Percentiles rank a stretch among this genome's conserved stretches.
Conservation (phyloP, 30 jellyfish, hydroid and myxozoan species). For the Sanderia malayensis region DNA sequence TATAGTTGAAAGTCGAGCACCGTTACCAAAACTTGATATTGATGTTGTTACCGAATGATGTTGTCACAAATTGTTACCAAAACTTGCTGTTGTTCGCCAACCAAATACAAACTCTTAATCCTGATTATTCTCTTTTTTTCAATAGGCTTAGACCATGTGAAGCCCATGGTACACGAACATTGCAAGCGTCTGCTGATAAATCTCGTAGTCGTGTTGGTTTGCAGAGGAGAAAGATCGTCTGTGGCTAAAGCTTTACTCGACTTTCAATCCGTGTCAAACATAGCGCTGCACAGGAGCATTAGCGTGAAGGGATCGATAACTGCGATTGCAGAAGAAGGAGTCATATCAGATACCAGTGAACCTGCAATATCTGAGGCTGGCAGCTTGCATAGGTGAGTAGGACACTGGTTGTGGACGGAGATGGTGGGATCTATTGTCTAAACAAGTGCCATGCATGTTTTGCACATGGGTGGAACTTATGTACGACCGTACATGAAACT, state of each 20-base stretch:
- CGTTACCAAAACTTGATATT: too few relatives aligned
- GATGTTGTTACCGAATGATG: too few relatives aligned
- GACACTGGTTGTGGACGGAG: too few relatives aligned
- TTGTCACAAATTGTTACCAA: too few relatives aligned
- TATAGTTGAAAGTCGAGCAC: too few relatives aligned
- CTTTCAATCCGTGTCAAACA: slow-evolving; percentile 84
- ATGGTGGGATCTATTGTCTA: too few relatives aligned
- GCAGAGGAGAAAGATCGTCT: slow-evolving; percentile 90
- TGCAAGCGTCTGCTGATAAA: slow-evolving; percentile 88
- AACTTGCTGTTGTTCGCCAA: too few relatives aligned
- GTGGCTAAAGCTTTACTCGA: slow-evolving; percentile 92
- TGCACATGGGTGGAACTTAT: too few relatives aligned
- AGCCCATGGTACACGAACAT: slow-evolving; percentile 88
- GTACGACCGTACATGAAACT: too few relatives aligned
- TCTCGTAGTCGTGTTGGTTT: slow-evolving; percentile 79
- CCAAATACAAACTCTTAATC: too few relatives aligned
- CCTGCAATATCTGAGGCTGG: slow-evolving; percentile 45
- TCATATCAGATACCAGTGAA: slow-evolving; percentile 36
- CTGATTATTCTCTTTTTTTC: background rate
- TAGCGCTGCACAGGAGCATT: slow-evolving; percentile 75
- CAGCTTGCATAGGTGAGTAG: slow-evolving; percentile 48
- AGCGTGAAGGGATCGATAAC: slow-evolving; percentile 75
- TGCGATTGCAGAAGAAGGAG: slow-evolving; percentile 74
- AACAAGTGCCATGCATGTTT: too few relatives aligned
- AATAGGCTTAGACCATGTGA: slow-evolving; percentile 87